Evolutionary conservation across 2,113 vertebrate species (phyloP).

Genomic region (Micromys minutus): DNA sequence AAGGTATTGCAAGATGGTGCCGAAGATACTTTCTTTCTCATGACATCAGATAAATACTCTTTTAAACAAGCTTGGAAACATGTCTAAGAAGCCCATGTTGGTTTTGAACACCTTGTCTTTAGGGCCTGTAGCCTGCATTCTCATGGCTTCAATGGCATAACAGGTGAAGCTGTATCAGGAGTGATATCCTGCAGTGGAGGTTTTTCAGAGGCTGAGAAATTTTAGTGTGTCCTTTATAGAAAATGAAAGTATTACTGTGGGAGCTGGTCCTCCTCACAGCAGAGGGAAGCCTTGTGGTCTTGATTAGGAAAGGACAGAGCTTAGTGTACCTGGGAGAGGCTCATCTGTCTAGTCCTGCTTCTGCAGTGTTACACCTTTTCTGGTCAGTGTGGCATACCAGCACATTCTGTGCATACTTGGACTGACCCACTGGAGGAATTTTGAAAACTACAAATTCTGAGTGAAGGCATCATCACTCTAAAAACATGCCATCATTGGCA

Average conservation of each 20-base stretch:
- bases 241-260: not conserved
- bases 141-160: not conserved
- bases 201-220: not conserved
- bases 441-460: not conserved
- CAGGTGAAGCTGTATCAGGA: not conserved
- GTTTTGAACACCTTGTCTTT: not conserved
- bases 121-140: not conserved
- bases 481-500: not conserved
- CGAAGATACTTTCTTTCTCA: not conserved
- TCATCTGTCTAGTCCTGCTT: not conserved
- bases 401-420: not conserved
- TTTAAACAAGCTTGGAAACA: not conserved
- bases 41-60: not conserved
- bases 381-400: not conserved
- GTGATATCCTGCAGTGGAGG: not conserved
- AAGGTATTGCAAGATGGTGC: not conserved
- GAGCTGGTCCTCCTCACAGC: not conserved
- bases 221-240: not conserved
- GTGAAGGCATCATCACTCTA: not conserved
- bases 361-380: not conserved
- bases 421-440: not conserved
- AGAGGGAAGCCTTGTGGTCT: not conserved
- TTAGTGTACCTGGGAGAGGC: not conserved
- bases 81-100: not conserved
- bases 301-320: not conserved